Evolutionary conservation across 2,113 vertebrate species (phyloP).

Genomic region (Cercopithecus mona): DNA sequence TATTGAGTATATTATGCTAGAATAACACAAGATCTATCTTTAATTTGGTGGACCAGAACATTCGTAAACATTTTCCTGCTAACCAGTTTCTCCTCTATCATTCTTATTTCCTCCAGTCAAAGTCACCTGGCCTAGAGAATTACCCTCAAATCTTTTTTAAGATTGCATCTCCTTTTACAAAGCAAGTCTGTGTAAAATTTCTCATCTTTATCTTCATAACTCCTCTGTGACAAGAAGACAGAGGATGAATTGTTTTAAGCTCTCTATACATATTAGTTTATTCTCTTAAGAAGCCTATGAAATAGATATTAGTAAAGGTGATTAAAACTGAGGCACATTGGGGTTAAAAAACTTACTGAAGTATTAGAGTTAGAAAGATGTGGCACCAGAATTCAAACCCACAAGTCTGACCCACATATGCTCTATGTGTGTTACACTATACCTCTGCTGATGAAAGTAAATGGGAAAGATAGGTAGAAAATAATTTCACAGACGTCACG

Average conservation of each 20-base stretch:
- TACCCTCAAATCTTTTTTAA: not conserved
- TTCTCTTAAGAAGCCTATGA: not conserved
- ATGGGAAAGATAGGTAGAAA: not conserved
- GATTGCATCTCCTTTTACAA: not conserved
- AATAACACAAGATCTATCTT: not conserved
- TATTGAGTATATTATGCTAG: not conserved
- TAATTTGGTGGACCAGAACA: not conserved
- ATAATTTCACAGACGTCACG: not conserved
- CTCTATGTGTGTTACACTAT: not conserved
- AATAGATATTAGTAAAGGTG: not conserved
- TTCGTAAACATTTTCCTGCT: constrained; percentile 2
- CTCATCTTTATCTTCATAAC: not conserved
- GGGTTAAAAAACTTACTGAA: not conserved
- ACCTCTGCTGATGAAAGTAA: not conserved
- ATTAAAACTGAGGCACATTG: not conserved
- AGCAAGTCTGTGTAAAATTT: not conserved
- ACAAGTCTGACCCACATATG: not conserved
- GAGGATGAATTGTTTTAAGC: not conserved
- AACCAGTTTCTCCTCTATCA: not conserved
- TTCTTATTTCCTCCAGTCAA: not conserved
- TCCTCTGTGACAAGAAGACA: not conserved
- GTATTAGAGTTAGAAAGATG: not conserved
- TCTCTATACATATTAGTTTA: not conserved
- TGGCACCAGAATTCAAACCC: not conserved
- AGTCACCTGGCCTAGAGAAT: not conserved